phyloP scores from a whole-genome alignment of 2,113 vertebrate genomes.

The Tursiops truncatus region DNA sequence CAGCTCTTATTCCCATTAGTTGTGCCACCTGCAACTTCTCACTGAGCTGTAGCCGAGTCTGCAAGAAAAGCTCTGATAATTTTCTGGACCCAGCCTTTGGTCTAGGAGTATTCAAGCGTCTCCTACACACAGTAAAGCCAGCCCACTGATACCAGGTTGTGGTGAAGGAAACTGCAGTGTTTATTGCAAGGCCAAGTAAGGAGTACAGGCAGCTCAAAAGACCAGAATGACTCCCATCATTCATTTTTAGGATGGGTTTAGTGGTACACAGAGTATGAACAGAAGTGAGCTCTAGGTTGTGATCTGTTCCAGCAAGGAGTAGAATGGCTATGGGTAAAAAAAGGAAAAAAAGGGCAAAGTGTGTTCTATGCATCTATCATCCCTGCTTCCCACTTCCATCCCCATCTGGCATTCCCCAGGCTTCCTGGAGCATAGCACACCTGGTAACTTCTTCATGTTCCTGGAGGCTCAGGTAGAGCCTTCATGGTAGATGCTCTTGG shows the following conservation, averaged over 20 bases:
- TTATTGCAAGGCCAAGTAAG: too few species aligned
- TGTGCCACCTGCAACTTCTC: too few species aligned
- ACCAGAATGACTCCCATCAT: not conserved
- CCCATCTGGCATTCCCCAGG: rapidly evolving
- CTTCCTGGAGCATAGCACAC: rapidly evolving
- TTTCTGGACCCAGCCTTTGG: too few species aligned
- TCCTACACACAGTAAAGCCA: too few species aligned
- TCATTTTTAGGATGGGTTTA: not conserved
- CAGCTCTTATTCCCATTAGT: not conserved
- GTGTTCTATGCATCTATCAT: rapidly evolving
- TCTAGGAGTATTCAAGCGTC: too few species aligned
- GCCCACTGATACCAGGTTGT: too few species aligned
- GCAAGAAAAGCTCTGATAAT: too few species aligned
- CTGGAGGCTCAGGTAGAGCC: rapidly evolving
- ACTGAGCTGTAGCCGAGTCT: too few species aligned
- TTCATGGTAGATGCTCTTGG: not conserved
- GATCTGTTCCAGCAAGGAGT: not conserved
- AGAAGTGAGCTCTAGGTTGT: not conserved
- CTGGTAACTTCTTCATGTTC: rapidly evolving
- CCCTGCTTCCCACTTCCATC: not conserved
- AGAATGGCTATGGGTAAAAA: not conserved
- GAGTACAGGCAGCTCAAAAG: too few species aligned
- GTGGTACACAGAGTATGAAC: not conserved
- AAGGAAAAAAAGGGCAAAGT: not conserved
- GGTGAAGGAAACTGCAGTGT: too few species aligned